Evolutionary conservation across 1,140 invertebrate genomes (phyloP).

Genomic region (Orius insidiosus): DNA sequence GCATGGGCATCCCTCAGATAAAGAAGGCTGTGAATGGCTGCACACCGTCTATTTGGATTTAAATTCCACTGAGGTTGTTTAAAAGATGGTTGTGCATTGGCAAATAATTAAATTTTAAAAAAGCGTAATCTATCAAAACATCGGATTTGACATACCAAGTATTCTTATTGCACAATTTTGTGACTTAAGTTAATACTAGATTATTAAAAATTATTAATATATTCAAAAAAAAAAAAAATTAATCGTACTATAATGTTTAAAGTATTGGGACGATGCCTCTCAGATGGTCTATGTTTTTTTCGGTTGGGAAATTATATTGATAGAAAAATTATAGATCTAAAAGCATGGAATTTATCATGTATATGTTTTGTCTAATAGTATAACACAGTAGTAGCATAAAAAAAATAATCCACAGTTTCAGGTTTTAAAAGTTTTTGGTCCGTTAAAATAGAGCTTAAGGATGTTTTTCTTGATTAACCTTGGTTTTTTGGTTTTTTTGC

Average conservation of each 20-base stretch:
- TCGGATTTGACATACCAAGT: conserved; percentile 3
- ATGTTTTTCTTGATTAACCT: too few species aligned
- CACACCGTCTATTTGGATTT: conserved; percentile 3
- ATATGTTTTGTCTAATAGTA: too few species aligned
- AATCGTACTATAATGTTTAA: too few species aligned
- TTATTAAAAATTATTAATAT: background rate
- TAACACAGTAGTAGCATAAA: too few species aligned
- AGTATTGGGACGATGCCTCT: conserved; percentile 5
- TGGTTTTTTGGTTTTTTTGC: conserved; percentile 3
- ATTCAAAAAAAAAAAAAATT: too few species aligned
- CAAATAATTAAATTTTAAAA: background rate
- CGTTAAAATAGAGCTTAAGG: too few species aligned
- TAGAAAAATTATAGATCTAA: too few species aligned
- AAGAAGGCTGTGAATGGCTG: conserved; percentile 7
- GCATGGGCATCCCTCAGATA: background rate
- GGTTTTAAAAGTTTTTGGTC: too few species aligned
- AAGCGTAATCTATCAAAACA: background rate
- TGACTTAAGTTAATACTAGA: background rate
- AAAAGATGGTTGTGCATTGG: background rate
- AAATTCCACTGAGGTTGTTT: conserved; percentile 1
- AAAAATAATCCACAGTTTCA: too few species aligned
- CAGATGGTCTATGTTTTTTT: background rate
- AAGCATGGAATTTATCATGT: too few species aligned
- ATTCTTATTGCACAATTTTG: background rate
- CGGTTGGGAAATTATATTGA: background rate